Base-by-base conservation (phyloP, 1,140 invertebrate species). In the Euura lappo region DNA sequence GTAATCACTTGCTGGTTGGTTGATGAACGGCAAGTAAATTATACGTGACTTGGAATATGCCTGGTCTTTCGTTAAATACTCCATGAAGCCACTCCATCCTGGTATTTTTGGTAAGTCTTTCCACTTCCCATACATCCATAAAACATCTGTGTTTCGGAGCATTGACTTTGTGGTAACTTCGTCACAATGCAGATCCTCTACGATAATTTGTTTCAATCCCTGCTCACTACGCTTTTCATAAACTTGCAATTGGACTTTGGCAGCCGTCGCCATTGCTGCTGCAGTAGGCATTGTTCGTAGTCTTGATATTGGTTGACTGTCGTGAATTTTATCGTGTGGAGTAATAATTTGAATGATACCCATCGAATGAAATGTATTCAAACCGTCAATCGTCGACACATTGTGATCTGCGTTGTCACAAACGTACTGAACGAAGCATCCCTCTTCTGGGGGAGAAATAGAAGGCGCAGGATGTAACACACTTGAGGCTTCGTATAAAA, bases 261-360 rank as follows among this genome's bases (percentile, higher is more conserved):
- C 6, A 5, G 13, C 51, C 51, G 51, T 4, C 13, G 51, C 5
- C 51, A 60, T 60, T n/a, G 10, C 51, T 60, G 51, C 51, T 5
- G 51, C 5, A 60, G 51, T 60, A 60, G 3, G 51, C 6, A 6
- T 60, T n/a, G 51, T 6, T 60, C 51, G 6, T 60, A 60, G 13
- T 3, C 5, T 60, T 8, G 13, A 60, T 11, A 60, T 4, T 60
- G 10, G 3, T 60, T 60, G 6, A 60, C 51, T 60, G 13, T 60
- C 51, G 67, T 78, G 28, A 28, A 28, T 28, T 28, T 28, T 28
- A 28, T 28, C 28, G 28, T 28, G 28, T 28, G 28, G 28, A 81
- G 82, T 81, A 72, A 84, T 70, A 77, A 81, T 80, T 80, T 82
- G 73, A 75, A 77, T 77, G 42, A 73, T 74, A 47, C 78, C 77